Conservation (phyloP, 2,888 invertebrate genomes). For the Hyles lineata region DNA sequence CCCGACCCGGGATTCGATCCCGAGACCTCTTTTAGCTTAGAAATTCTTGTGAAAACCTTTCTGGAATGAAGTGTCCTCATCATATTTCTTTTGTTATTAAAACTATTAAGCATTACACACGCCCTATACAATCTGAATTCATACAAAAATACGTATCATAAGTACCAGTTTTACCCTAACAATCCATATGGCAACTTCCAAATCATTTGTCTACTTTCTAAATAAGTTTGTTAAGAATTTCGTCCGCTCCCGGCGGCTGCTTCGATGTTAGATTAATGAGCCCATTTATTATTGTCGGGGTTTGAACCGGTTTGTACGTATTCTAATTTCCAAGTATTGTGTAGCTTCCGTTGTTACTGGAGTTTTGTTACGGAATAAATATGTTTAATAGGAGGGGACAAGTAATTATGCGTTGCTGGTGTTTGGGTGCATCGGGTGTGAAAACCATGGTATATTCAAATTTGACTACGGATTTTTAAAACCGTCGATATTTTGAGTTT, state of each 20-base stretch:
- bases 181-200: background rate
- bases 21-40: no score
- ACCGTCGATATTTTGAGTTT: no score
- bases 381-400: background rate
- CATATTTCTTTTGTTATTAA: no score
- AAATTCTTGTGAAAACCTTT: no score
- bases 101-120: background rate
- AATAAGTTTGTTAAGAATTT: slow-evolving; percentile 9
- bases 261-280: slow-evolving; percentile 60
- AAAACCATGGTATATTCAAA: no score
- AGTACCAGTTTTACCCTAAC: background rate
- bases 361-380: background rate
- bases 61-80: no score
- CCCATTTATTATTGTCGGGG: slow-evolving; percentile 51
- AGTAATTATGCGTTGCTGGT: no score
- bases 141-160: background rate
- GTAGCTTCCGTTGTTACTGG: slow-evolving; percentile 7
- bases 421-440: no score
- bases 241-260: slow-evolving; percentile 36
- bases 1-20: no score
- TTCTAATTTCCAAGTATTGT: slow-evolving; percentile 22
- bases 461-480: no score
- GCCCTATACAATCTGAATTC: background rate
- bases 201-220: background rate
- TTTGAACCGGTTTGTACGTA: slow-evolving; percentile 34